Evolutionary conservation across 2,888 invertebrate species (phyloP).

Genomic region (Tiphia femorata): DNA sequence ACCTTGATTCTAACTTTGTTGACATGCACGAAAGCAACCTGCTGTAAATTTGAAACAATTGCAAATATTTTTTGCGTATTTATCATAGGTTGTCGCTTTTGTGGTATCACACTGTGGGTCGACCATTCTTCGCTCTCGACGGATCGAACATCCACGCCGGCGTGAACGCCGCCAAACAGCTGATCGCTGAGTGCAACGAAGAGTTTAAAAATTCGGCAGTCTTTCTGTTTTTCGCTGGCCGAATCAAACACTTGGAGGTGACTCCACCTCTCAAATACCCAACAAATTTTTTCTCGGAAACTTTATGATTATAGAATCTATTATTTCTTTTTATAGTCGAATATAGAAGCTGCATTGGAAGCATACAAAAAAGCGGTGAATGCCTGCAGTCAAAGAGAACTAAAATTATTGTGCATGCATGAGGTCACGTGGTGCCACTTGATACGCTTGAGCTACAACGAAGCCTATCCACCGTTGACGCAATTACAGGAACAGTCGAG

Average conservation of each 20-base stretch:
- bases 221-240: slow-evolving; percentile 77
- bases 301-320: background rate
- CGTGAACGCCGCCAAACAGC: slow-evolving; percentile 70
- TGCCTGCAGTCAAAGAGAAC: slow-evolving; percentile 75
- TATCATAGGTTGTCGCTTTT: slow-evolving; percentile 60
- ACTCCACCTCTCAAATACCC: too few relatives aligned
- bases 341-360: slow-evolving; percentile 72
- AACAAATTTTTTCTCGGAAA: too few relatives aligned
- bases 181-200: slow-evolving; percentile 71
- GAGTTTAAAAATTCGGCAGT: slow-evolving; percentile 75
- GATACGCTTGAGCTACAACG: slow-evolving; percentile 73
- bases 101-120: slow-evolving; percentile 79
- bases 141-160: slow-evolving; percentile 74
- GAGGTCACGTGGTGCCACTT: slow-evolving; percentile 79
- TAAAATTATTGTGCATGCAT: slow-evolving; percentile 74
- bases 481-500: slow-evolving; percentile 74
- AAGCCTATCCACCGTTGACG: slow-evolving; percentile 71
- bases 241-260: slow-evolving; percentile 76
- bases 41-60: background rate
- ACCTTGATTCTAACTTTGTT: background rate
- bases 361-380: slow-evolving; percentile 73
- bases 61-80: background rate
- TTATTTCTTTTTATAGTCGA: slow-evolving; percentile 70
- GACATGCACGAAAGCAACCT: background rate
- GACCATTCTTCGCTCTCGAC: slow-evolving; percentile 78